phyloP scores from a whole-genome alignment of 1,140 invertebrate genomes.

The Papilio aristodemus region DNA sequence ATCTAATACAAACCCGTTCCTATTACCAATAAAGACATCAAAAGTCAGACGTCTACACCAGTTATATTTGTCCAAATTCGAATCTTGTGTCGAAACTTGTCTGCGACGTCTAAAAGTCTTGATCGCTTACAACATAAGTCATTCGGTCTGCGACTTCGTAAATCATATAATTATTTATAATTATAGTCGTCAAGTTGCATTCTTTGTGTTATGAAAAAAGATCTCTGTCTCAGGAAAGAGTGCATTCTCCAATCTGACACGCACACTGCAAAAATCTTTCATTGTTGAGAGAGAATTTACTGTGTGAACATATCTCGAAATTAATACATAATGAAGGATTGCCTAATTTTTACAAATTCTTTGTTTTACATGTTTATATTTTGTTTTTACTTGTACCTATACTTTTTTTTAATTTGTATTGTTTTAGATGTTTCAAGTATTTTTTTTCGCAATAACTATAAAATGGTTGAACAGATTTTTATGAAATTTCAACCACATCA shows the following conservation, averaged over 20 bases:
- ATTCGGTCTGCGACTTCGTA: neutral
- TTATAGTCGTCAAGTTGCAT: neutral
- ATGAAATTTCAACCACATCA: too few species aligned
- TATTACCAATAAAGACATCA: too few species aligned
- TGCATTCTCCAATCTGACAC: neutral
- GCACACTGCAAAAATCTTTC: neutral
- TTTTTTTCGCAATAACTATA: too few species aligned
- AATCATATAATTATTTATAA: slow-evolving; percentile 18
- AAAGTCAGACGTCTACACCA: too few species aligned
- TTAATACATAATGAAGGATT: neutral
- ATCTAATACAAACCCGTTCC: too few species aligned
- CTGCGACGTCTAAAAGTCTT: neutral
- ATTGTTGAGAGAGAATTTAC: slow-evolving; percentile 4
- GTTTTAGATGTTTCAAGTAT: too few species aligned
- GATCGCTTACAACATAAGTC: neutral
- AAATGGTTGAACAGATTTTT: too few species aligned
- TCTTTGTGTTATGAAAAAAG: slow-evolving; percentile 5
- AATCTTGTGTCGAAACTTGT: neutral
- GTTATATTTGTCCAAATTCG: too few species aligned
- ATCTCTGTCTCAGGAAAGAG: neutral
- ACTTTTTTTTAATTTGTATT: too few species aligned
- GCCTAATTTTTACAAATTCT: neutral
- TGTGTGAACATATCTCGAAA: neutral
- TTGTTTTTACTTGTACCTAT: too few species aligned
- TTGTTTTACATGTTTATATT: neutral